Percentiles rank a stretch among this genome's conserved stretches.
Evolutionary conservation across 2,888 invertebrate species (phyloP).

Genomic region (Steinernema scapterisci): DNA sequence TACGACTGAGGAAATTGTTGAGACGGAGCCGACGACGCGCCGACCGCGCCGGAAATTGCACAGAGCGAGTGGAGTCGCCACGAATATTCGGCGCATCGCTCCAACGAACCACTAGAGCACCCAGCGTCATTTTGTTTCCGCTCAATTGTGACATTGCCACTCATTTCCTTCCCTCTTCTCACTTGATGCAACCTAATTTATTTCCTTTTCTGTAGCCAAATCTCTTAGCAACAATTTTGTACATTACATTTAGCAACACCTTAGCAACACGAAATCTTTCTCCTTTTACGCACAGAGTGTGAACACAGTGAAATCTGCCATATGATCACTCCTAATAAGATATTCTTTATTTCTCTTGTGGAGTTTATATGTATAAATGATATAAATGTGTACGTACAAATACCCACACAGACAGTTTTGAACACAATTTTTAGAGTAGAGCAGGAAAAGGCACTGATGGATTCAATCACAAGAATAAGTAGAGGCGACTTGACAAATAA

Average conservation of each 20-base stretch:
- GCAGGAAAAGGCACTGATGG: no score
- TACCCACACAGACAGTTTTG: neutral
- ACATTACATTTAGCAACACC: slow-evolving; percentile 5
- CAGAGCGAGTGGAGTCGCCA: slow-evolving; percentile 10
- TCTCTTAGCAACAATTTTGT: slow-evolving; percentile 1
- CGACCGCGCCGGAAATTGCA: slow-evolving; percentile 12
- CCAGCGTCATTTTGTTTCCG: slow-evolving; percentile 1
- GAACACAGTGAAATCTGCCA: neutral
- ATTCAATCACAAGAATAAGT: no score
- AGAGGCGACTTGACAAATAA: no score
- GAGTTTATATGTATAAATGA: slow-evolving; percentile 31
- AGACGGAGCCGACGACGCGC: slow-evolving; percentile 10
- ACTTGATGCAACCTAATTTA: neutral
- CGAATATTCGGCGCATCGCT: slow-evolving; percentile 4
- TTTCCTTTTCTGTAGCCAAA: slow-evolving; percentile 9
- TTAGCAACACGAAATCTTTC: slow-evolving; percentile 11
- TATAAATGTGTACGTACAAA: neutral
- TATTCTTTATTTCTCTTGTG: slow-evolving; percentile 24
- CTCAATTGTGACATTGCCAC: slow-evolving; percentile 11
- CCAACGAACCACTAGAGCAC: neutral
- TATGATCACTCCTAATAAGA: slow-evolving; percentile 32
- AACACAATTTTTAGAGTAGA: no score
- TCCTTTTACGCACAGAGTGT: neutral
- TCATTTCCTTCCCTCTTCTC: neutral
- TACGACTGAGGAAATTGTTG: neutral